Base-by-base conservation (phyloP, 1,140 invertebrate genomes). In the Cotesia vestalis region DNA sequence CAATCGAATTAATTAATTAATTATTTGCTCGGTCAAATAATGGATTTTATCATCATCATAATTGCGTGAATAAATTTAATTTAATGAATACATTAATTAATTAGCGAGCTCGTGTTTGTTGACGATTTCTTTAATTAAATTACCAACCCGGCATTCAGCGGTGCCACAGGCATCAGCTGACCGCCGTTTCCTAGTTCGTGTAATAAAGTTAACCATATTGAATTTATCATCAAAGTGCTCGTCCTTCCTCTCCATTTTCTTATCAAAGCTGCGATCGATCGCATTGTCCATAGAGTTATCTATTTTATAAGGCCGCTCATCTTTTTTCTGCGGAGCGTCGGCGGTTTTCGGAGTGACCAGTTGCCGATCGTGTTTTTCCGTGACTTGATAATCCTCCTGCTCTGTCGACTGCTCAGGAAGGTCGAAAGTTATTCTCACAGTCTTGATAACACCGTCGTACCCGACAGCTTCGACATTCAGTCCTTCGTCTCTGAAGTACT, bases 101-200 rank as follows among this genome's bases (percentile, higher is more conserved):
- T 59, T 20, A 4, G 5, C 4, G 4, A 27, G 17, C 5, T 59
- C 57, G 3, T 20, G 27, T 59, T 27, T 46, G 35, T 17, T 55
- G 27, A 55, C 11, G 35, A 53, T 35, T 34, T 67, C 20, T 60
- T 66, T 72, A 11, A 72, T 57, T 20, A 60, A 20, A 59, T 38
- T 55, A 1, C 17, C 38, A 57, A 61, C 14, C 59, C 51, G 57
- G 35, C 70, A 72, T 64, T 66, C 63, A 1, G 62, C 52, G 40
- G 40, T 46, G 34, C 62, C 66, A 1, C 34, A 52, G 27, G 27
- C 27, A 51, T 63, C 66, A 3, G 51, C 8, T 34, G 70, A 60
- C 11, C 70, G 63, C n/a, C 70, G 70, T 55, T 35, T 55, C n/a
- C 70, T 63, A 6, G 70, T 14, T 12, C 38, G 57, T 0, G 70